phyloP scores from a whole-genome alignment of 1,140 invertebrate genomes.

The Platyscapa corneri region DNA sequence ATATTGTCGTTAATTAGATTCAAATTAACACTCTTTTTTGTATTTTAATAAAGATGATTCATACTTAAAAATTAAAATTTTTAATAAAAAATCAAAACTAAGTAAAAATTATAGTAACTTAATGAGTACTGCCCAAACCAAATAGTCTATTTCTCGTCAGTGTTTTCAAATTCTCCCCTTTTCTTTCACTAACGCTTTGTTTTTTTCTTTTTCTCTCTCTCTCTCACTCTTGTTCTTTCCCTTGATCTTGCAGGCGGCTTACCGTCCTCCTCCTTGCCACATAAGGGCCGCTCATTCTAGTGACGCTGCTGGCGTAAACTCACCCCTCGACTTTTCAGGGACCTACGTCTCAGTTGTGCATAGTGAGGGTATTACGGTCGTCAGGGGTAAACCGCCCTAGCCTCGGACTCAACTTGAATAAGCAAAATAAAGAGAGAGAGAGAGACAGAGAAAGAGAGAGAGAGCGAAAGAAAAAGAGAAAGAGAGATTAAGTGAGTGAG shows the following conservation, averaged over 20 bases:
- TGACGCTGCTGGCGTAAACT: slow-evolving; percentile 29
- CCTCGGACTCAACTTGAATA: slow-evolving; percentile 58
- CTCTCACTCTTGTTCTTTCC: neutral
- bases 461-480: slow-evolving; percentile 60
- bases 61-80: too few species aligned
- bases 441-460: too few species aligned
- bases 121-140: neutral
- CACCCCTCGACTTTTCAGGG: slow-evolving; percentile 31
- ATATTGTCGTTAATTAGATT: too few species aligned
- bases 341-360: neutral
- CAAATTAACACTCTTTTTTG: too few species aligned
- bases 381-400: slow-evolving; percentile 72
- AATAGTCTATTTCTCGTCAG: neutral
- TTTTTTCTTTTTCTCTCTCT: neutral
- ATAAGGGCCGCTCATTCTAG: slow-evolving; percentile 7
- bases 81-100: too few species aligned
- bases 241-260: slow-evolving; percentile 11
- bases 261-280: neutral
- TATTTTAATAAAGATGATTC: too few species aligned
- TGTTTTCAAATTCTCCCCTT: neutral
- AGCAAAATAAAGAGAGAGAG: neutral
- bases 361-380: slow-evolving; percentile 51
- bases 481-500: too few species aligned
- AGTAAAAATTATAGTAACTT: neutral
- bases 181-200: neutral